Conservation (phyloP, 2,797 vertebrate genomes). For the Meriones psammophilus region DNA sequence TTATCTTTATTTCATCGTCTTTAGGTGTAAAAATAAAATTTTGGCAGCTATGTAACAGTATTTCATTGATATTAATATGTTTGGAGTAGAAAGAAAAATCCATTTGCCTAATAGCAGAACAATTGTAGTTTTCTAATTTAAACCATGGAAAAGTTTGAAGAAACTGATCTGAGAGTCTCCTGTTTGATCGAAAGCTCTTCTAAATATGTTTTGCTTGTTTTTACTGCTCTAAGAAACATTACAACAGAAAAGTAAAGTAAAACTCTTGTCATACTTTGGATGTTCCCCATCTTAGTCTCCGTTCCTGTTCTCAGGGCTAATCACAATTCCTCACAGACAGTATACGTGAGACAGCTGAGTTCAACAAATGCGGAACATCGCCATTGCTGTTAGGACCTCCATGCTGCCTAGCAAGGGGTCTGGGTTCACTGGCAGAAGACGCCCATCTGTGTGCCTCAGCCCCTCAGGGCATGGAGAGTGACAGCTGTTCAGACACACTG, state of each 20-base stretch:
- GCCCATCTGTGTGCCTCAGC: background rate
- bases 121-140: no score
- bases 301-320: background rate
- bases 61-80: background rate
- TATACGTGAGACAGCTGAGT: background rate
- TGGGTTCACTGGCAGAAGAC: background rate
- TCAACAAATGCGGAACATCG: background rate
- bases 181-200: background rate
- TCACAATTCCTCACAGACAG: background rate
- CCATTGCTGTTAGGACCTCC: background rate
- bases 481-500: background rate
- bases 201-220: background rate
- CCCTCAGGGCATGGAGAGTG: background rate
- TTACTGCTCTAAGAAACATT: background rate
- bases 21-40: slow-evolving; percentile 17
- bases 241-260: background rate
- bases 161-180: background rate
- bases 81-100: background rate
- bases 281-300: background rate
- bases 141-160: background rate
- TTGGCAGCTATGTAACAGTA: background rate
- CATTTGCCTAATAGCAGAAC: background rate
- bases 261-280: background rate
- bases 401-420: background rate
- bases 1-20: background rate